Conservation (phyloP, 2,113 vertebrate species). For the Pterocles burchelli region DNA sequence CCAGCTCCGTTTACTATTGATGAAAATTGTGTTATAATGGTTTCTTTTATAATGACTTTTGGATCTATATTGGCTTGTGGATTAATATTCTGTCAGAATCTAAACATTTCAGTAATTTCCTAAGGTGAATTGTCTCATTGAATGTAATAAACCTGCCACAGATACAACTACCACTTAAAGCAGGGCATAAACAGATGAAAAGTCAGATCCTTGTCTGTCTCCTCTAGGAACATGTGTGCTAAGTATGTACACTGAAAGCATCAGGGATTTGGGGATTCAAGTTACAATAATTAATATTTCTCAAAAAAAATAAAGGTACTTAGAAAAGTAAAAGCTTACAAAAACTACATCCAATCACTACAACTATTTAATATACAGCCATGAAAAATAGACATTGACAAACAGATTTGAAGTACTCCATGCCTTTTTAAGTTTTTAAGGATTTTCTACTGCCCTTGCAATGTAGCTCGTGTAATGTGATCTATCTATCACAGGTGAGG, state of each 20-base stretch:
- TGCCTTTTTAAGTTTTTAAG: not conserved
- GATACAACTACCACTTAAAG: not conserved
- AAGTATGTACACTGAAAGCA: not conserved
- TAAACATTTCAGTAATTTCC: not conserved
- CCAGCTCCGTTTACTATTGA: fast-evolving
- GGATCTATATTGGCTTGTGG: not conserved
- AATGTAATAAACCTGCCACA: not conserved
- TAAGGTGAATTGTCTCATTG: not conserved
- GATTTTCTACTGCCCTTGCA: not conserved
- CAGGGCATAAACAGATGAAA: not conserved
- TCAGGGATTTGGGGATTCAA: not conserved
- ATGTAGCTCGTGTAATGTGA: not conserved
- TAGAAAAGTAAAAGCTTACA: not conserved
- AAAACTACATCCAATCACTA: not conserved
- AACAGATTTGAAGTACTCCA: not conserved
- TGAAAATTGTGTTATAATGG: not conserved
- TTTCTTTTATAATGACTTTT: not conserved
- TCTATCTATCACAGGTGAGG: not conserved
- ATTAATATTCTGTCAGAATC: not conserved
- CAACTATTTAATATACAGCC: not conserved
- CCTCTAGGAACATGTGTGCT: not conserved
- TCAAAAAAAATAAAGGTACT: not conserved
- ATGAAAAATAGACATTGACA: not conserved
- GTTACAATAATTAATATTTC: not conserved
- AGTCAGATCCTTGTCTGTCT: not conserved